phyloP scores from a whole-genome alignment of 2,888 invertebrate species.

The Acrobasis consociella region DNA sequence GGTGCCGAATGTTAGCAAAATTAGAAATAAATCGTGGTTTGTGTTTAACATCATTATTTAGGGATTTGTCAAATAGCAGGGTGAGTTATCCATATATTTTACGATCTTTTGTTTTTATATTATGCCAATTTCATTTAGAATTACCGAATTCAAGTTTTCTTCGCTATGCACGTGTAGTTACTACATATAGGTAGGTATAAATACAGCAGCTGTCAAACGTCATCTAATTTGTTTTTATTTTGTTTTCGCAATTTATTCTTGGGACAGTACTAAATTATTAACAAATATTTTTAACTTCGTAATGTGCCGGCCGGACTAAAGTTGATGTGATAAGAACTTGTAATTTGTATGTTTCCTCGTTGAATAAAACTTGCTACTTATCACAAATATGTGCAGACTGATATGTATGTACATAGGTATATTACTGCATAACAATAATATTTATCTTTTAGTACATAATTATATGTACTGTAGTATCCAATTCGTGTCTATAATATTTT shows the following conservation, averaged over 20 bases:
- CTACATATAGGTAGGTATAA: constrained; percentile 48
- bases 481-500: no score
- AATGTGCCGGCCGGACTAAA: background rate
- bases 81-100: constrained; percentile 58
- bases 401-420: background rate
- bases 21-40: constrained; percentile 83
- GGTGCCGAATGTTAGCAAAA: constrained; percentile 83
- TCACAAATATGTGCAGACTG: background rate
- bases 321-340: background rate
- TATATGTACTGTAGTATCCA: background rate
- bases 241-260: constrained; percentile 30
- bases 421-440: no score
- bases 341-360: constrained; percentile 1
- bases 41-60: constrained; percentile 79
- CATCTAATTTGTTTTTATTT: constrained; percentile 50
- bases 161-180: constrained; percentile 62
- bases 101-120: constrained; percentile 39
- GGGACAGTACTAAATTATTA: background rate
- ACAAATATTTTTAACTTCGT: background rate
- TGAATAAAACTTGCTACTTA: background rate
- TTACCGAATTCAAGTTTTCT: constrained; percentile 50
- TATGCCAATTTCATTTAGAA: constrained; percentile 58
- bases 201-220: constrained; percentile 71
- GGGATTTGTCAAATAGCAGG: constrained; percentile 76
- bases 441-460: background rate